These are phyloP conservation scores for Caenorhabditis remanei DNA, from an alignment of 1,140 invertebrate genomes.

Conservation along the genomic window DNA sequence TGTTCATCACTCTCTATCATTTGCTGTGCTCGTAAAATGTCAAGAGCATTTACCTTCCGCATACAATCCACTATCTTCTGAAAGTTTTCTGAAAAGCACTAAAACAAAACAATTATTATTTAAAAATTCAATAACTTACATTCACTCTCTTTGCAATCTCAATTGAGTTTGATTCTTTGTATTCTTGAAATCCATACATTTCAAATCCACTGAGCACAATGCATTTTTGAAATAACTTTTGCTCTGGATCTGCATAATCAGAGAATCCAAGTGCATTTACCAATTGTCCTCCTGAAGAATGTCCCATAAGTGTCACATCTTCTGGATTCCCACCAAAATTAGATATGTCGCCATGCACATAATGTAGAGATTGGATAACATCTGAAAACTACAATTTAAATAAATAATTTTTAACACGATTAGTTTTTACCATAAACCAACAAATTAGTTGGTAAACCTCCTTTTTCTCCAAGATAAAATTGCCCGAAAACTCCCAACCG, in stretches of 20 bases:
- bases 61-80: background rate
- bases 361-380: background rate
- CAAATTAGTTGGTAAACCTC: background rate
- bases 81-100: background rate
- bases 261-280: background rate
- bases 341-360: background rate
- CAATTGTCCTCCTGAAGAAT: background rate
- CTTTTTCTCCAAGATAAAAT: background rate
- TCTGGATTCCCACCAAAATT: background rate
- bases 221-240: background rate
- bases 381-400: background rate
- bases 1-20: background rate
- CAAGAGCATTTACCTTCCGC: background rate
- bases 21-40: background rate
- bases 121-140: background rate
- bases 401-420: no score
- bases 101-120: background rate
- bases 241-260: background rate
- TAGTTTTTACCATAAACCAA: background rate
- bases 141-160: background rate
- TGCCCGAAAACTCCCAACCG: slow-evolving; percentile 7
- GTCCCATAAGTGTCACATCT: background rate
- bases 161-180: background rate
- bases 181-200: background rate
- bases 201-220: background rate